These are phyloP conservation scores for Antheraea yamamai DNA, from an alignment of 2,888 invertebrate genomes.

Conservation along the genomic window DNA sequence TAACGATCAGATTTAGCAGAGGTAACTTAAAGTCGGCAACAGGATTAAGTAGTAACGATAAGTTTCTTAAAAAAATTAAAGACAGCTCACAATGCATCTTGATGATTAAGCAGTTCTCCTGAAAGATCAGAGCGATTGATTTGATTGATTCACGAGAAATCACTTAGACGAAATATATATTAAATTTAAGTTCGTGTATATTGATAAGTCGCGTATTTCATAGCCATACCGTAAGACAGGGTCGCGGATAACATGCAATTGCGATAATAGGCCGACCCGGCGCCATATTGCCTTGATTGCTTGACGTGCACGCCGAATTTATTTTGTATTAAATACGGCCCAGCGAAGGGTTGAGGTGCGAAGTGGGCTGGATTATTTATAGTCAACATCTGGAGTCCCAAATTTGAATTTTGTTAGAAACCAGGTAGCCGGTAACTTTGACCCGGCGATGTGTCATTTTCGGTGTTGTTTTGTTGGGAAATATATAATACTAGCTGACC, in stretches of 20 bases:
- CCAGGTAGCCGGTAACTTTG: constrained; percentile 40
- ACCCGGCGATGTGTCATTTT: constrained; percentile 38
- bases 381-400: constrained; percentile 53
- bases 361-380: constrained; percentile 60
- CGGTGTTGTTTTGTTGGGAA: constrained; percentile 23
- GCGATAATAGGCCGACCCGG: constrained; percentile 71
- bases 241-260: constrained; percentile 63
- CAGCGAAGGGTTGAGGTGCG: constrained; percentile 71
- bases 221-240: constrained; percentile 54
- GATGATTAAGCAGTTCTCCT: too few species aligned
- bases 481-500: not conserved
- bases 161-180: too few species aligned
- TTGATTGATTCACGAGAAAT: too few species aligned
- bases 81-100: too few species aligned
- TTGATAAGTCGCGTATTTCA: constrained; percentile 29
- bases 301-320: constrained; percentile 73
- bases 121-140: too few species aligned
- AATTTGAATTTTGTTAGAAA: constrained; percentile 39
- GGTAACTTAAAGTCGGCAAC: too few species aligned
- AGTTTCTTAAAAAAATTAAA: too few species aligned
- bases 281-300: constrained; percentile 78
- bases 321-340: constrained; percentile 63
- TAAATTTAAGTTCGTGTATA: not conserved
- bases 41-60: too few species aligned
- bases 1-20: too few species aligned